Evolutionary conservation across 2,113 vertebrate species (phyloP), one percentile per base, ranked within the genome.

Genomic region (Ranitomeya imitator): DNA sequence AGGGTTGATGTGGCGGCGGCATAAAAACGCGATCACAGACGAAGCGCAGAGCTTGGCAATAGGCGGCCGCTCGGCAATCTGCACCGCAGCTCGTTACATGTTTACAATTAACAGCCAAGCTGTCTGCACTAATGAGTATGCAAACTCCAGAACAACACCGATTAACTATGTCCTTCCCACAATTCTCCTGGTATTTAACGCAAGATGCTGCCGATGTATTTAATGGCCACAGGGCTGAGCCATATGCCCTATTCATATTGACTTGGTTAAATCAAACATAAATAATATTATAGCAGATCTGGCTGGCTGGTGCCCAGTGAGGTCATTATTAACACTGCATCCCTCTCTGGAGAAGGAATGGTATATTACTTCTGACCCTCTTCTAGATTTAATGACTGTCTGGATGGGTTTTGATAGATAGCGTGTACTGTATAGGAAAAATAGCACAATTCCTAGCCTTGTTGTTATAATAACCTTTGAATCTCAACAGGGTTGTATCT

Each of bases 91-190:
- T 88, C 81, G 81, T 88, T 88, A 88, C 87, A 69, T 84, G 87
- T 88, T 88, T 84, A 88, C 87, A 88, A 88, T 88, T 88, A 88
- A 88, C 87, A 88, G 81, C 87, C 87, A 88, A 88, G 87, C 87
- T 88, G 87, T 88, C 87, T 88, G n/a, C 63, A 59, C 59, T 84
- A 88, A 88, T 88, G 87, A 88, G 81, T 88, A 88, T 88, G 87
- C 87, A 88, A 84, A 88, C 83, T 67, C 81, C 81, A 55, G 31
- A 84, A 76, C 69, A 77, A 57, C 37, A 18, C 59, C 31, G 59
- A 59, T 88, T 88, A 88, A 88, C 87, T 51, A 21, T 63, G 52
- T 77, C 81, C 51, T 59, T 23, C n/a, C 86, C 79, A 7, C 54
- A 21, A 67, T 21, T 87, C 61, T 57, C 61, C 8, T 55, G 77